Percentiles rank a stretch among this genome's conserved stretches.
Conservation (phyloP, 1,140 invertebrate species). For the Zaprionus davidi region DNA sequence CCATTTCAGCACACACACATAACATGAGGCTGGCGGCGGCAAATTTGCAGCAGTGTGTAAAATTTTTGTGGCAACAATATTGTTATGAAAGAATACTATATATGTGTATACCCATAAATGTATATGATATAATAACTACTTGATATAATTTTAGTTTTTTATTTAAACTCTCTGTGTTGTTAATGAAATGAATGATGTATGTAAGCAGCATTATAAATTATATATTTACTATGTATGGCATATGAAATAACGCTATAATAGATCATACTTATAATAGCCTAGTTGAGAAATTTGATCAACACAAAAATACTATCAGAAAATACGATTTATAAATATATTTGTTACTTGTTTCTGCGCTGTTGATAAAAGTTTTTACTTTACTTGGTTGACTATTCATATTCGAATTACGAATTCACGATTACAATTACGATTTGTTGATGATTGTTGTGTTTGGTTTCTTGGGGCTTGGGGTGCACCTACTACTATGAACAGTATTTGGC, state of each 20-base stretch:
- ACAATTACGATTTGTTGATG: conserved; percentile 10
- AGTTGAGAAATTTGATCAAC: conserved; percentile 57
- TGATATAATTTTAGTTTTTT: conserved; percentile 54
- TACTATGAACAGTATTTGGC: conserved; percentile 63
- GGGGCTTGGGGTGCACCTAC: conserved; percentile 25
- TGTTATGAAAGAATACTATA: conserved; percentile 31
- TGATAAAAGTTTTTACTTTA: conserved; percentile 64
- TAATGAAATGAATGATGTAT: conserved; percentile 54
- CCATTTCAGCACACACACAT: not conserved
- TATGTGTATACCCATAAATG: conserved; percentile 13
- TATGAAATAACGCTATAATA: conserved; percentile 42
- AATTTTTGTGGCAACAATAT: conserved; percentile 28
- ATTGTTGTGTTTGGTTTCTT: conserved; percentile 49
- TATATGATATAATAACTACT: not conserved
- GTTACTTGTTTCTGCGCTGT: conserved; percentile 74
- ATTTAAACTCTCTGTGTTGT: conserved; percentile 79
- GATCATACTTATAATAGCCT: conserved; percentile 44
- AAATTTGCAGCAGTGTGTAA: conserved; percentile 17
- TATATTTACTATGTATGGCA: conserved; percentile 28
- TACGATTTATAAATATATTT: conserved; percentile 58
- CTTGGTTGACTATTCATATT: conserved; percentile 71
- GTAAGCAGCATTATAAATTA: conserved; percentile 51
- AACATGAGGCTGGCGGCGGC: conserved; percentile 26
- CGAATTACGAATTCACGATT: conserved; percentile 13
- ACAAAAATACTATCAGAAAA: conserved; percentile 20